Percentiles rank a stretch among this genome's conserved stretches.
These are phyloP conservation scores for Tetragnatha versicolor DNA, from an alignment of 1,140 invertebrate species.

Conservation along the genomic window DNA sequence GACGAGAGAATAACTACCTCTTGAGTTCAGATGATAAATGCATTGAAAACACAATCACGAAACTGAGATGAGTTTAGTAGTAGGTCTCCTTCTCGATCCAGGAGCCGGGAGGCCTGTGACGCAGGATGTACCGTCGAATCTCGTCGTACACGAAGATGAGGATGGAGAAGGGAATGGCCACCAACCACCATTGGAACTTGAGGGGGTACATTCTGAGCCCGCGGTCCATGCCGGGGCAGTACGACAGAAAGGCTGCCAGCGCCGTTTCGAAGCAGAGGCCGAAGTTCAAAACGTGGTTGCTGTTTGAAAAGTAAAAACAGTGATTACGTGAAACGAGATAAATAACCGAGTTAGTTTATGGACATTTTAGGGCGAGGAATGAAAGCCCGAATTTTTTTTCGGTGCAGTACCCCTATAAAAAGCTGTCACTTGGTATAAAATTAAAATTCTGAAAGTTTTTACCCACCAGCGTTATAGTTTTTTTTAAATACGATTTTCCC, in stretches of 20 bases:
- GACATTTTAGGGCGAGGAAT: no score
- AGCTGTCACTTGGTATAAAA: no score
- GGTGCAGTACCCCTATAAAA: no score
- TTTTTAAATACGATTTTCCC: no score
- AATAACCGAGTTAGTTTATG: no score
- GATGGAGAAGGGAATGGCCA: conserved; percentile 94
- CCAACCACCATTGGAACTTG: conserved; percentile 96
- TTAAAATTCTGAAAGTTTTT: no score
- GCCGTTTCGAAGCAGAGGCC: conserved; percentile 76
- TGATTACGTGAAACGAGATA: no score
- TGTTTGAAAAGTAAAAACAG: neutral
- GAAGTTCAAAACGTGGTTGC: conserved; percentile 74
- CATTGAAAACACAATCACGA: no score
- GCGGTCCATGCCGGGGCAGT: conserved; percentile 76
- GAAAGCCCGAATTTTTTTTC: no score
- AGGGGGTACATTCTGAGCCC: conserved; percentile 68
- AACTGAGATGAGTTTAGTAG: conserved; percentile 66
- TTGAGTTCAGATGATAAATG: no score
- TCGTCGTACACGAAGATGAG: conserved; percentile 98
- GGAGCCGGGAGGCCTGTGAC: conserved; percentile 89
- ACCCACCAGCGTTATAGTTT: no score
- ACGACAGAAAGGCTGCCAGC: conserved; percentile 73
- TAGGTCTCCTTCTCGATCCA: conserved; percentile 99
- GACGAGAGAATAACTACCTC: no score
- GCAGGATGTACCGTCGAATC: conserved; percentile 92